These are phyloP conservation scores for Fringilla coelebs DNA, from an alignment of 2,797 vertebrate species.

Conservation along the genomic window DNA sequence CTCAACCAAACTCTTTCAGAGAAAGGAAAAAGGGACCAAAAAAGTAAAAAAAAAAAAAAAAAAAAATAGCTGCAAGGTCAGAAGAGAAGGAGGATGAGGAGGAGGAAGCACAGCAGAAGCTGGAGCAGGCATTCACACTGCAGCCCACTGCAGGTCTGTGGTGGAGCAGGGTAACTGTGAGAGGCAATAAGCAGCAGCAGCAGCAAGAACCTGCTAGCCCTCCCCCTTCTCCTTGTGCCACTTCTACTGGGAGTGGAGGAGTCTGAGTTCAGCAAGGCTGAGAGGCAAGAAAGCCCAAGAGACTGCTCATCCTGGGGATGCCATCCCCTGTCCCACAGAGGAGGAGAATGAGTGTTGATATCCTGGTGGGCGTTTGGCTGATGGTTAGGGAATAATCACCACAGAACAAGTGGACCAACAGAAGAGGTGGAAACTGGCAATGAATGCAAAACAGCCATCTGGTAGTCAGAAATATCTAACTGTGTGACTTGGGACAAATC, in stretches of 20 bases:
- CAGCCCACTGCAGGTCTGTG: rapidly evolving
- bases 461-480: neutral
- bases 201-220: neutral
- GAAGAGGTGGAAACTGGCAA: neutral
- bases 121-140: neutral
- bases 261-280: neutral
- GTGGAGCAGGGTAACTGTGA: neutral
- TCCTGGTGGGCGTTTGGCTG: neutral
- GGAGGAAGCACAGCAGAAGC: neutral
- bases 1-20: neutral
- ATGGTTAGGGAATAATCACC: neutral
- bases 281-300: neutral
- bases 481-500: neutral
- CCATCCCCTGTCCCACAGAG: neutral
- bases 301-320: neutral
- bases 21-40: neutral
- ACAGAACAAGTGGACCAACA: neutral
- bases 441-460: rapidly evolving
- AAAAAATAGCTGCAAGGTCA: neutral
- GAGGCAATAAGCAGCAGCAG: neutral
- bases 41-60: neutral
- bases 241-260: neutral
- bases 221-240: rapidly evolving
- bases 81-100: neutral
- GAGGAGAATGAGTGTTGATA: neutral